Conservation (phyloP, 2,888 invertebrate genomes). For the Synergus laeviventris region DNA sequence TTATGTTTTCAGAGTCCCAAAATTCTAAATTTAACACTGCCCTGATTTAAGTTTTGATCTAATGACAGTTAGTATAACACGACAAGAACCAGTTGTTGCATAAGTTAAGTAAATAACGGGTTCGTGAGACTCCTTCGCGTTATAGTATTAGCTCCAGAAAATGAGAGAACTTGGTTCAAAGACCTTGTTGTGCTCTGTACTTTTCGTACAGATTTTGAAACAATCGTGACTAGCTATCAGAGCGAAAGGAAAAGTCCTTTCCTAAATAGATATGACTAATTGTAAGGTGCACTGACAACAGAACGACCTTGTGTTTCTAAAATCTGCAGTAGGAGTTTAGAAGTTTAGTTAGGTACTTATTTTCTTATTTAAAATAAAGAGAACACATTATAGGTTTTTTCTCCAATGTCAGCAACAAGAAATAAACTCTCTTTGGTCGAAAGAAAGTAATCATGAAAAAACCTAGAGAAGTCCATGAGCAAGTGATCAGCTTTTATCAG, state of each 20-base stretch:
- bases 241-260: slow-evolving; percentile 34
- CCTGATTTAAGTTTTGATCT: not conserved
- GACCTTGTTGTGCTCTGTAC: slow-evolving; percentile 23
- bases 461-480: not conserved
- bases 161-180: slow-evolving; percentile 28
- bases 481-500: slow-evolving; percentile 5
- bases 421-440: not conserved
- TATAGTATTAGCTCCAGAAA: slow-evolving; percentile 21
- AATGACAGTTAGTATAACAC: slow-evolving; percentile 4
- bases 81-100: slow-evolving; percentile 27
- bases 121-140: slow-evolving; percentile 15
- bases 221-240: slow-evolving; percentile 11
- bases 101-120: slow-evolving; percentile 30
- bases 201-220: slow-evolving; percentile 12
- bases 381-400: not conserved
- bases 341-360: too few relatives aligned
- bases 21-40: too few relatives aligned
- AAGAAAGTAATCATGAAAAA: slow-evolving; percentile 9
- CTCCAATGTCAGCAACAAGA: not conserved
- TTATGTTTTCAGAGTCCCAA: too few relatives aligned
- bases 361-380: not conserved
- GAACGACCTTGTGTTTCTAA: slow-evolving; percentile 17
- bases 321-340: not conserved
- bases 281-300: not conserved
- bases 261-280: slow-evolving; percentile 1